Evolutionary conservation across 1,140 invertebrate species (phyloP).

Genomic region (Mya arenaria): DNA sequence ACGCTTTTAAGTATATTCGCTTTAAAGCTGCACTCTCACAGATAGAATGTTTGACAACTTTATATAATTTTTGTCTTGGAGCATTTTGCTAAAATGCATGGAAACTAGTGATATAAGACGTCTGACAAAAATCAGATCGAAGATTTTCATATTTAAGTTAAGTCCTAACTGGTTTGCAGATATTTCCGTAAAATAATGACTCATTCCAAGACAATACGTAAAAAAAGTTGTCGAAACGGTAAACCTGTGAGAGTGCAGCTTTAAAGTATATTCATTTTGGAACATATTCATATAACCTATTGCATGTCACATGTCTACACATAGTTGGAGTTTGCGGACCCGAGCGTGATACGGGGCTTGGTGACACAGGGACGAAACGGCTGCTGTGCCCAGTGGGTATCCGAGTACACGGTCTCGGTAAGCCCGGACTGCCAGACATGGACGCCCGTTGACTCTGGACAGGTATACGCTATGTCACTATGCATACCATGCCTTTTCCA

Average conservation of each 20-base stretch:
- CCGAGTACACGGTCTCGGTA: conserved; percentile 30
- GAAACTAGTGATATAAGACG: no score
- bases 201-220: not conserved
- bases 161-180: not conserved
- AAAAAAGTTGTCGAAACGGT: not conserved
- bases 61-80: no score
- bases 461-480: no score
- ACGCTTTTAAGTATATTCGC: no score
- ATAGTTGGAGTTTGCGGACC: conserved; percentile 32
- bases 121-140: no score
- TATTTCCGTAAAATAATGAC: no score
- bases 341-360: conserved; percentile 34
- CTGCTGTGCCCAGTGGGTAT: conserved; percentile 49
- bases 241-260: not conserved
- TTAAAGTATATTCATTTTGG: not conserved
- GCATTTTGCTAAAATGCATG: no score
- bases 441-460: not conserved
- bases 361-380: conserved; percentile 48
- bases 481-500: no score
- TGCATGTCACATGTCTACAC: not conserved
- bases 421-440: conserved; percentile 49
- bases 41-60: no score
- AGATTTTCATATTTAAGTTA: not conserved
- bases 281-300: not conserved
- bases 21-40: no score